phyloP scores from a whole-genome alignment of 2,797 vertebrate species.

The Sebastes melanostomus region DNA sequence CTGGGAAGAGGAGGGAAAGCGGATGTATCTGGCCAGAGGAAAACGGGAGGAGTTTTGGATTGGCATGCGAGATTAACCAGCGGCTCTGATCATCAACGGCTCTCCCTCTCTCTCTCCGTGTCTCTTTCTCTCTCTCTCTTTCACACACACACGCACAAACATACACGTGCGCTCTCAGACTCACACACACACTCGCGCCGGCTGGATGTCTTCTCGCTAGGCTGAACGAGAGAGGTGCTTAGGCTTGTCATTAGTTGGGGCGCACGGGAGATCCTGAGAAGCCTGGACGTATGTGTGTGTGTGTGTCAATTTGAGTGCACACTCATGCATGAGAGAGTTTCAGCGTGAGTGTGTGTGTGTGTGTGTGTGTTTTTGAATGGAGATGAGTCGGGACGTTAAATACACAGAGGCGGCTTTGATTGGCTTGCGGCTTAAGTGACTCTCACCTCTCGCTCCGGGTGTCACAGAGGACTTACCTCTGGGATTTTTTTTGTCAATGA shows the following conservation, averaged over 20 bases:
- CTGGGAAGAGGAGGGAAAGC: constrained; percentile 76
- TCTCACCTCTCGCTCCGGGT: constrained; percentile 84
- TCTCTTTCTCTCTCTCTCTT: constrained; percentile 1
- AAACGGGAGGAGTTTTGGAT: constrained; percentile 76
- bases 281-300: constrained; percentile 31
- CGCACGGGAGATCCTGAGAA: constrained; percentile 50
- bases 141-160: constrained; percentile 20
- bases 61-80: constrained; percentile 61
- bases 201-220: constrained; percentile 80
- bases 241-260: constrained; percentile 76
- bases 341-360: neutral
- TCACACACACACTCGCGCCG: constrained; percentile 64
- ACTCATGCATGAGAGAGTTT: constrained; percentile 46
- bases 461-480: constrained; percentile 86
- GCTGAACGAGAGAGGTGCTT: constrained; percentile 82
- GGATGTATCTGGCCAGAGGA: constrained; percentile 75
- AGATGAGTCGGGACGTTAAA: constrained; percentile 63
- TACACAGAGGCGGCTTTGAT: constrained; percentile 88
- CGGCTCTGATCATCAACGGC: constrained; percentile 76
- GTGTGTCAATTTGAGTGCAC: constrained; percentile 21
- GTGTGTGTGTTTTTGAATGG: constrained; percentile 41
- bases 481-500: constrained; percentile 76
- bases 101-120: constrained; percentile 49
- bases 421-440: constrained; percentile 81
- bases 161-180: constrained; percentile 60